These are phyloP conservation scores for Trochalopteron elliotii DNA, from an alignment of 2,113 vertebrate species.

Conservation along the genomic window DNA sequence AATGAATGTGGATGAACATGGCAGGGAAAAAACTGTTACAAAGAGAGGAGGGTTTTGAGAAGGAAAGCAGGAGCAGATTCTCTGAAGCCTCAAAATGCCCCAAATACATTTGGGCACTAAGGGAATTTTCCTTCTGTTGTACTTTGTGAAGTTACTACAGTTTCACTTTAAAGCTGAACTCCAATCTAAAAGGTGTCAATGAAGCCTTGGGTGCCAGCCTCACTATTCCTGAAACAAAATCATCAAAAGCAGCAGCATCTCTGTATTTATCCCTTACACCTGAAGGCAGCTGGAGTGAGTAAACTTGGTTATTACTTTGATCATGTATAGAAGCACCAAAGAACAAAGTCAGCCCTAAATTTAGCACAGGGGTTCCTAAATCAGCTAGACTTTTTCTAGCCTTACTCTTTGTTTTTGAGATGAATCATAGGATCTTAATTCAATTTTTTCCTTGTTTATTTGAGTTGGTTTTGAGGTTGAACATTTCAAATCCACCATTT, in stretches of 20 bases:
- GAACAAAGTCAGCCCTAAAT: background rate
- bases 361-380: background rate
- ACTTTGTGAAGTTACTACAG: background rate
- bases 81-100: background rate
- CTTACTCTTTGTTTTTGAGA: background rate
- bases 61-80: background rate
- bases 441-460: background rate
- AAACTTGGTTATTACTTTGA: background rate
- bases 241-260: background rate
- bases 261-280: background rate
- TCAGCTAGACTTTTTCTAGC: background rate
- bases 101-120: background rate
- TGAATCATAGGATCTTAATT: background rate
- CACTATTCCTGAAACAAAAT: background rate
- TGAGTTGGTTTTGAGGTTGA: background rate
- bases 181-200: background rate
- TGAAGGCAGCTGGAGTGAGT: background rate
- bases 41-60: background rate
- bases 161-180: slow-evolving; percentile 21
- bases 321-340: background rate
- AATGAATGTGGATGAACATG: background rate
- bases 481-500: background rate
- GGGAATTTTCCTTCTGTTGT: background rate
- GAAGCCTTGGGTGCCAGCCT: background rate
- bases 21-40: background rate